phyloP scores from a whole-genome alignment of 1,140 invertebrate genomes.

The Pseudomyrmex sp. region DNA sequence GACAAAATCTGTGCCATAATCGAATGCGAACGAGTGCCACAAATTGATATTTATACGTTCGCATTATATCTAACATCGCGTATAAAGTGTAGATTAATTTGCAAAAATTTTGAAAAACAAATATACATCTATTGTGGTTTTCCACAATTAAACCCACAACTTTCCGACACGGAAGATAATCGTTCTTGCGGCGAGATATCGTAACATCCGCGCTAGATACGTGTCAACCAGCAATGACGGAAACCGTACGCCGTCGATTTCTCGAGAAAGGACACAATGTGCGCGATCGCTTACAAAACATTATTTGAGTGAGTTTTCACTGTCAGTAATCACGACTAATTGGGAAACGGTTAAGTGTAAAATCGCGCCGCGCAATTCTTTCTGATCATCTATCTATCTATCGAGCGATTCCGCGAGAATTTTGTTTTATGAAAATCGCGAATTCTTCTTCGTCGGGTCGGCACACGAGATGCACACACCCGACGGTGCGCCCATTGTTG shows the following conservation, averaged over 20 bases:
- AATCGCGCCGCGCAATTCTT: background rate
- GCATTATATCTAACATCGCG: no score
- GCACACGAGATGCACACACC: background rate
- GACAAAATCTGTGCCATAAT: conserved; percentile 10
- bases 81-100: no score
- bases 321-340: background rate
- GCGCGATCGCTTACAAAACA: background rate
- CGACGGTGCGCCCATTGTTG: conserved; percentile 41
- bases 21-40: conserved; percentile 12
- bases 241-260: background rate
- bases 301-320: no score
- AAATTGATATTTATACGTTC: no score
- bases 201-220: conserved; percentile 43
- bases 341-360: background rate
- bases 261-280: background rate
- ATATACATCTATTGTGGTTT: no score
- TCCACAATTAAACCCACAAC: background rate
- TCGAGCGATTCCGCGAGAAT: background rate
- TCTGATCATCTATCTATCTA: background rate
- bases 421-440: background rate
- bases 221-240: conserved; percentile 26
- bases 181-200: conserved; percentile 38
- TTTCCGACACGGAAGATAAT: conserved; percentile 23
- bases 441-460: no score
- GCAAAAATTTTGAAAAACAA: no score